Percentiles rank a stretch among this genome's conserved stretches.
Conservation (phyloP, 2,797 vertebrate genomes). For the Melanotaenia maccullochi region DNA sequence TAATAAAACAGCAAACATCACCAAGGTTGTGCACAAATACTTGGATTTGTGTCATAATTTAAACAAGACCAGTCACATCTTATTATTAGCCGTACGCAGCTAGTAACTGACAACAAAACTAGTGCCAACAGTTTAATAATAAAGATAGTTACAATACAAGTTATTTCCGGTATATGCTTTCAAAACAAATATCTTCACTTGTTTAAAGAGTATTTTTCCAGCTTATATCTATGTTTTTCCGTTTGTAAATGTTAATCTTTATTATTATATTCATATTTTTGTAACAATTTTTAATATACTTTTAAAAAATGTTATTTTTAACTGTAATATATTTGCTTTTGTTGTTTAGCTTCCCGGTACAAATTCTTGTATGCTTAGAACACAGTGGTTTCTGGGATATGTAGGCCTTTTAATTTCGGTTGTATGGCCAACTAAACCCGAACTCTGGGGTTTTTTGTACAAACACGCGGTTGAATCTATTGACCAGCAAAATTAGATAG, state of each 20-base stretch:
- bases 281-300: background rate
- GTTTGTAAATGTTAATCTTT: background rate
- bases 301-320: background rate
- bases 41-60: background rate
- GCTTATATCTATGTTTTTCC: background rate
- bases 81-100: background rate
- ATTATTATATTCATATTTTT: fast-evolving
- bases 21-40: background rate
- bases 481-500: too few species aligned
- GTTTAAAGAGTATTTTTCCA: background rate
- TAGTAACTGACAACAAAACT: background rate
- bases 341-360: background rate
- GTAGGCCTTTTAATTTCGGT: background rate
- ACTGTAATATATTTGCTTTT: background rate
- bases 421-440: conserved; percentile 1
- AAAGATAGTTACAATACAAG: fast-evolving
- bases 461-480: fast-evolving
- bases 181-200: conserved; percentile 35
- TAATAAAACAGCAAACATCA: background rate
- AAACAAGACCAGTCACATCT: background rate
- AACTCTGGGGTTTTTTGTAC: background rate
- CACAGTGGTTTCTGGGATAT: conserved; percentile 48
- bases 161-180: conserved; percentile 1
- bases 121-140: background rate
- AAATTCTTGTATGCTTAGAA: background rate